Base-by-base conservation (phyloP, 1,140 invertebrate species). In the Euglossa dilemma region DNA sequence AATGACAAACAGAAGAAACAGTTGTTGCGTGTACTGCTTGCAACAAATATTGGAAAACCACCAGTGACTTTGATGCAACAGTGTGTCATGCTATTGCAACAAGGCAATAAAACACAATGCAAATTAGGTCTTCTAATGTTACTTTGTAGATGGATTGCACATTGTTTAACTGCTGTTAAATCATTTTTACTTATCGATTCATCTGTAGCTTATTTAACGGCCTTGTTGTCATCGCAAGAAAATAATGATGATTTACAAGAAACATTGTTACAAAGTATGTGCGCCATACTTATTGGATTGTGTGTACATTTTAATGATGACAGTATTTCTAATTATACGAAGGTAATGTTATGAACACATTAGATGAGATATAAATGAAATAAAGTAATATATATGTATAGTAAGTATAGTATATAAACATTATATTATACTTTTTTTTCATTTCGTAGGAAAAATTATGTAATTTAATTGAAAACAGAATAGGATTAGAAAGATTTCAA, bases 301-400 rank as follows among this genome's bases (percentile, higher is more conserved):
- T 99, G 98, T 93, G 96, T 99, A 69, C 96, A 98, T 84, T 99
- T 97, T 93, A 99, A 99, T 93, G 98, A 99, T 91, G 97, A 99
- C 89, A 96, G 96, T 4, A 96, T 98, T 43, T 94, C 96, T 54
- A 96, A 96, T 85, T 98, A 97, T 92, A 96, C 96, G 1, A 97
- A 97, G 91, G 95, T 95, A 93, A 36, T 36, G 36, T 36, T 36
- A 36, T 36, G 36, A 36, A 93, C 18, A 66, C 5, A 3, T 0
- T 0, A 9, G 45, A 45, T 14, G 20, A 7, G 16, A 63, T 8
- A 36, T 7, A 6, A 63, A 63, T 12, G 23, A 71, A 72, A 14
- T 6, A 61, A 75, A 47, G 14, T n/a, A n/a, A n/a, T 2, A 25
- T 18, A 8, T 50, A n/a, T 23, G 2, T 16, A n/a, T 18, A 8